Conservation (phyloP, 2,113 vertebrate genomes). For the Leiothrix lutea region DNA sequence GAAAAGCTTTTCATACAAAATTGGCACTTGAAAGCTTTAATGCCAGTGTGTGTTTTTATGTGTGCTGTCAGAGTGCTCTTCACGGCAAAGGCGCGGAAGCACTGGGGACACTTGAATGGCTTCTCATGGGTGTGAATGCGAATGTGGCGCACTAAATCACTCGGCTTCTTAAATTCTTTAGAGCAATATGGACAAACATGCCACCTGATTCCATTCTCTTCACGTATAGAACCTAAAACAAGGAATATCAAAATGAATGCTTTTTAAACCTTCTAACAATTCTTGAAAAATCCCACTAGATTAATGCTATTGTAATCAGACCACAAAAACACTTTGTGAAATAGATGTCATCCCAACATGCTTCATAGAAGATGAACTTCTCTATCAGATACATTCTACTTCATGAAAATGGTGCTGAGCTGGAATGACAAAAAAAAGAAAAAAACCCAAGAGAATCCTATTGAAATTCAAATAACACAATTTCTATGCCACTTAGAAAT, state of each 20-base stretch:
- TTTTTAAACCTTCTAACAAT: not conserved
- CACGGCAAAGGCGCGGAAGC: conserved; percentile 95
- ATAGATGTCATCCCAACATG: not conserved
- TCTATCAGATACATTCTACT: not conserved
- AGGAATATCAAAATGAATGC: not conserved
- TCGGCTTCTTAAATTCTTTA: conserved; percentile 98
- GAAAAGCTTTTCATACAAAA: conserved; percentile 97
- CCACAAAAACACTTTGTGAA: not conserved
- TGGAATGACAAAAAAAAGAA: not conserved
- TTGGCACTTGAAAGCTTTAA: conserved; percentile 97
- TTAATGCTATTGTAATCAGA: not conserved
- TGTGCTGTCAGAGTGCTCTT: conserved; percentile 98
- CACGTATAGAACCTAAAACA: conserved; percentile 88
- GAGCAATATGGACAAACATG: conserved; percentile 94
- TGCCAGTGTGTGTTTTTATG: conserved; percentile 95
- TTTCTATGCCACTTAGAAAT: not conserved
- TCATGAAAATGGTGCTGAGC: not conserved
- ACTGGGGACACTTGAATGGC: conserved; percentile 98
- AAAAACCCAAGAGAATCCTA: not conserved
- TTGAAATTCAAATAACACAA: not conserved
- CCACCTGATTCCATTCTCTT: conserved; percentile 95
- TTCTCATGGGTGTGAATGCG: conserved; percentile 99
- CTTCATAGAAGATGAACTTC: not conserved
- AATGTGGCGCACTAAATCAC: conserved; percentile 95
- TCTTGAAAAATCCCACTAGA: not conserved